Evolutionary conservation across 2,113 vertebrate genomes (phyloP), one percentile per base, ranked within the genome.

Genomic region (Sitta europaea): DNA sequence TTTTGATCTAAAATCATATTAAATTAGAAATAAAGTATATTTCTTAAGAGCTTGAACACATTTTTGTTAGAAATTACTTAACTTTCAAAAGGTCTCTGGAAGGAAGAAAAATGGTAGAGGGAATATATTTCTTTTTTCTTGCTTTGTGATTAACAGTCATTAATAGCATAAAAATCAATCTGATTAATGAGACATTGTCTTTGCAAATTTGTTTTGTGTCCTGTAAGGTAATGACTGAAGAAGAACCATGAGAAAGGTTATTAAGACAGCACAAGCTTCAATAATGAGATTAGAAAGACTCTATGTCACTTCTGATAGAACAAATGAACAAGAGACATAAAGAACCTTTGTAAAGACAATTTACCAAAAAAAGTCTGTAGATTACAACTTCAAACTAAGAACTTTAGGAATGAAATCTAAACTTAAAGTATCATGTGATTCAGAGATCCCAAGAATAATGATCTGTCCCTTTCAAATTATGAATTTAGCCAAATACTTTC

Each of bases 171-270:
- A 17, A 17, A 85, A 92, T 97, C 94, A 71, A 53, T 97, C 67
- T 97, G 92, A 97, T 96, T 97, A 97, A 97, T 95, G 92, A 77
- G 31, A 45, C 75, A 62, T 92, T 90, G 61, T 86, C 65, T 94
- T 93, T 92, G 67, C 22, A 95, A 95, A 91, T 95, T 96, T 96
- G 24, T 89, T 95, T 96, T 95, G 35, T 90, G 29, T 90, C 79
- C 65, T 88, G 22, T 51, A 84, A 88, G 40, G 59, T 54, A 84
- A 96, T 95, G 19, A 79, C 11, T 5, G n/a, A 92, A 38, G 21
- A 80, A 85, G 57, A 48, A 29, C 54, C 58, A 14, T 89, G 47
- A 90, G 82, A 92, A 86, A 92, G 42, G 55, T 74, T 86, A 68
- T 88, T 92, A 93, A 92, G 54, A 58, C 29, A 54, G 33, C 24